Evolutionary conservation across 2,888 invertebrate species (phyloP).

Genomic region (Ophion costatus): DNA sequence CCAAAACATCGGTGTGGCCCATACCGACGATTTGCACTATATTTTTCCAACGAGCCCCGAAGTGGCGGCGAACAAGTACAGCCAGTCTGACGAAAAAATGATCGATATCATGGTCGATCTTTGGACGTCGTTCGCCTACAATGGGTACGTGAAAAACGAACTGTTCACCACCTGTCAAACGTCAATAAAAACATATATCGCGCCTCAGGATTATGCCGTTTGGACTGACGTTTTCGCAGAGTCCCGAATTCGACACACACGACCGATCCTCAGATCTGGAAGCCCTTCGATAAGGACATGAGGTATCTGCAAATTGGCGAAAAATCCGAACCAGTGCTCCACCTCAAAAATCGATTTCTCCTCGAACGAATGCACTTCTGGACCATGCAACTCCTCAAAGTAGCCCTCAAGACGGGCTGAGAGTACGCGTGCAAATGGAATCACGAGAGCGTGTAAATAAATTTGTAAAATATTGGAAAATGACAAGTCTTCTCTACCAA

Average conservation of each 20-base stretch:
- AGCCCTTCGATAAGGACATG: constrained; percentile 59
- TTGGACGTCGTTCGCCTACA: constrained; percentile 82
- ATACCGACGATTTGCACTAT: constrained; percentile 84
- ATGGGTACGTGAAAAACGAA: constrained; percentile 60
- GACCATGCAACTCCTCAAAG: constrained; percentile 59
- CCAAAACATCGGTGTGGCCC: constrained; percentile 79
- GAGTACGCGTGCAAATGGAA: not conserved
- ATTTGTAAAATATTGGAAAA: not conserved
- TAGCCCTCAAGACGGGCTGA: constrained; percentile 36
- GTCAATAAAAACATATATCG: not conserved
- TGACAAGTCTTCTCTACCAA: not conserved
- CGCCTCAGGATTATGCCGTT: not conserved
- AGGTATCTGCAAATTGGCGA: constrained; percentile 69
- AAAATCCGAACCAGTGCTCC: constrained; percentile 34
- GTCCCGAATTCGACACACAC: constrained; percentile 55
- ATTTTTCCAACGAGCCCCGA: constrained; percentile 77
- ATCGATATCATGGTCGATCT: constrained; percentile 80
- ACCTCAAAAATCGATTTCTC: constrained; percentile 30
- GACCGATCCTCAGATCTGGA: constrained; percentile 59
- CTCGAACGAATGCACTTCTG: constrained; percentile 69
- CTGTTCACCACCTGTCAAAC: not conserved
- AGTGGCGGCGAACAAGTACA: constrained; percentile 59
- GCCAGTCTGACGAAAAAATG: constrained; percentile 73
- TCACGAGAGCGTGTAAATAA: not conserved
- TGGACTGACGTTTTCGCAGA: constrained; percentile 30